phyloP scores from a whole-genome alignment of 2,113 vertebrate genomes.

The Addax nasomaculatus region DNA sequence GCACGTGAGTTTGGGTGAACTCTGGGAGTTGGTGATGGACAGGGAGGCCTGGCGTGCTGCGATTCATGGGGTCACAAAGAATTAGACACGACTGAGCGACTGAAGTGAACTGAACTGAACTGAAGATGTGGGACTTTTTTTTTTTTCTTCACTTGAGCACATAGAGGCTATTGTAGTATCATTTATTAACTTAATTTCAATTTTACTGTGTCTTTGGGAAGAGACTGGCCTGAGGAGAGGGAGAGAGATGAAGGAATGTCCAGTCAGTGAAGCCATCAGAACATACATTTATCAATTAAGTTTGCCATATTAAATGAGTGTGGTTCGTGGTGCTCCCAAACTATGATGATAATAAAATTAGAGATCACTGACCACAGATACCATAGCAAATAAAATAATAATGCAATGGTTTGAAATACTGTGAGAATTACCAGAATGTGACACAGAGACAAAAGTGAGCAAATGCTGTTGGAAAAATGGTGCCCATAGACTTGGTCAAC shows the following conservation, averaged over 20 bases:
- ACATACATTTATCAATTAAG: background rate
- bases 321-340: background rate
- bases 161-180: background rate
- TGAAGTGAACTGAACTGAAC: too few species aligned
- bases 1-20: too few species aligned
- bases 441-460: background rate
- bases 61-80: too few species aligned
- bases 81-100: accelerated
- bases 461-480: background rate
- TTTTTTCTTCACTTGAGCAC: background rate
- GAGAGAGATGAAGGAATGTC: background rate
- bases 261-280: background rate
- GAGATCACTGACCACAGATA: background rate
- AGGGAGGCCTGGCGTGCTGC: too few species aligned
- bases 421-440: background rate
- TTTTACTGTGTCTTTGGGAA: background rate
- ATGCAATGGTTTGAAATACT: background rate
- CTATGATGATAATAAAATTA: background rate
- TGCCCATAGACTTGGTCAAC: background rate
- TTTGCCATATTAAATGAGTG: background rate
- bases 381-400: background rate
- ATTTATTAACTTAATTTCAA: background rate
- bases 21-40: too few species aligned
- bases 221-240: background rate
- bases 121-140: background rate